Conservation (phyloP, 2,113 vertebrate species). For the Aspiorhynchus laticeps region DNA sequence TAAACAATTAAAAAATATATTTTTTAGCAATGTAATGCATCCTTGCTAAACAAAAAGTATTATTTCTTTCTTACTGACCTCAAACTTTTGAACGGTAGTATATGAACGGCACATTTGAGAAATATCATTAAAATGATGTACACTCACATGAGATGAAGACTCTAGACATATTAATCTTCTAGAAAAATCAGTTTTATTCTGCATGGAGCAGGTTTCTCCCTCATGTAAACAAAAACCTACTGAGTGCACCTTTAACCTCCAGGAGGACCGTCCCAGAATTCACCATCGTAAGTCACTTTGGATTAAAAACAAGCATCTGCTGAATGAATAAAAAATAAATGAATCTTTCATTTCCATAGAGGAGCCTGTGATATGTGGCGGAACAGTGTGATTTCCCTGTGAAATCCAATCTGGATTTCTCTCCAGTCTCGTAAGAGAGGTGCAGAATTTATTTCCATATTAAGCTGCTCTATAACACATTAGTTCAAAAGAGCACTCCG, state of each 20-base stretch:
- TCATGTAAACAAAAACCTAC: neutral
- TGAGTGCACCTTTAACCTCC: constrained; percentile 14
- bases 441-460: constrained; percentile 53
- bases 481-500: constrained; percentile 25
- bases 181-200: constrained; percentile 8
- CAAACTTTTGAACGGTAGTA: neutral
- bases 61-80: neutral
- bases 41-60: neutral
- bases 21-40: neutral
- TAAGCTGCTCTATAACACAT: constrained; percentile 44
- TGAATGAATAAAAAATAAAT: constrained; percentile 35
- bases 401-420: constrained; percentile 31
- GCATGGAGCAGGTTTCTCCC: neutral
- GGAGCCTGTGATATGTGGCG: constrained; percentile 18
- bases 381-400: neutral
- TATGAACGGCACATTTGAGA: neutral
- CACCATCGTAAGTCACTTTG: neutral
- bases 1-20: neutral
- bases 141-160: neutral
- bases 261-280: neutral
- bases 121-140: neutral
- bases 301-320: constrained; percentile 8
- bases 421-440: constrained; percentile 22
- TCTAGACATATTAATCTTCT: constrained; percentile 9
- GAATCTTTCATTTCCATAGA: constrained; percentile 34